Evolutionary conservation across 2,888 invertebrate species (phyloP).

Genomic region (Linnaemya vulpina): DNA sequence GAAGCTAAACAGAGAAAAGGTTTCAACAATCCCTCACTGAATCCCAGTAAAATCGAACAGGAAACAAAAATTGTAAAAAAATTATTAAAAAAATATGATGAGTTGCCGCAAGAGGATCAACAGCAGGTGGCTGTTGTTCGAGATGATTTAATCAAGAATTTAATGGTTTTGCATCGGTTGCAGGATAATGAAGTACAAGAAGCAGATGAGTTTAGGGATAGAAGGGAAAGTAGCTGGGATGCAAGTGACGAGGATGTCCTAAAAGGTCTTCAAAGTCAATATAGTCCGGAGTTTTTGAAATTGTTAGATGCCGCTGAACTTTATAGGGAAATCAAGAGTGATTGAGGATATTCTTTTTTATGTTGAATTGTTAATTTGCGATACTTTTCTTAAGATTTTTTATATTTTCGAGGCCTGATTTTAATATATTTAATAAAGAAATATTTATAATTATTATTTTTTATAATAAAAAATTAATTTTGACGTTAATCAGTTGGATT

Average conservation of each 20-base stretch:
- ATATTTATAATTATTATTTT: background rate
- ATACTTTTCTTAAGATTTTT: background rate
- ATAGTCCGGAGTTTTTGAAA: conserved; percentile 76
- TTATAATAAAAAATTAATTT: background rate
- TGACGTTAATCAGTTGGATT: background rate
- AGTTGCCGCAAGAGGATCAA: conserved; percentile 78
- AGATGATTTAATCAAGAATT: conserved; percentile 77
- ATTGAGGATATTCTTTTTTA: conserved; percentile 21
- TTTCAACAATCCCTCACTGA: conserved; percentile 73
- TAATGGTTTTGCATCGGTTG: conserved; percentile 68
- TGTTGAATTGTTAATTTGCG: background rate
- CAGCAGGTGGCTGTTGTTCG: conserved; percentile 69
- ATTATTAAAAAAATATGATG: conserved; percentile 78
- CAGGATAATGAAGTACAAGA: conserved; percentile 59
- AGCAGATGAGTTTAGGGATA: background rate
- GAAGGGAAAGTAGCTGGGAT: conserved; percentile 65
- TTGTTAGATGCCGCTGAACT: conserved; percentile 77
- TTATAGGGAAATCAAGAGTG: conserved; percentile 73
- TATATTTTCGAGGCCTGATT: conserved; percentile 19
- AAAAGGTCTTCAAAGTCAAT: conserved; percentile 68
- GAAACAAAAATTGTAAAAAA: conserved; percentile 80
- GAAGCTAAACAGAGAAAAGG: conserved; percentile 47
- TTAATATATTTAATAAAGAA: background rate
- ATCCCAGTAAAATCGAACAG: conserved; percentile 75
- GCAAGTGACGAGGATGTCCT: conserved; percentile 51